Evolutionary conservation across 2,113 vertebrate genomes (phyloP), one percentile per base, ranked within the genome.

Genomic region (Lagenorhynchus albirostris): DNA sequence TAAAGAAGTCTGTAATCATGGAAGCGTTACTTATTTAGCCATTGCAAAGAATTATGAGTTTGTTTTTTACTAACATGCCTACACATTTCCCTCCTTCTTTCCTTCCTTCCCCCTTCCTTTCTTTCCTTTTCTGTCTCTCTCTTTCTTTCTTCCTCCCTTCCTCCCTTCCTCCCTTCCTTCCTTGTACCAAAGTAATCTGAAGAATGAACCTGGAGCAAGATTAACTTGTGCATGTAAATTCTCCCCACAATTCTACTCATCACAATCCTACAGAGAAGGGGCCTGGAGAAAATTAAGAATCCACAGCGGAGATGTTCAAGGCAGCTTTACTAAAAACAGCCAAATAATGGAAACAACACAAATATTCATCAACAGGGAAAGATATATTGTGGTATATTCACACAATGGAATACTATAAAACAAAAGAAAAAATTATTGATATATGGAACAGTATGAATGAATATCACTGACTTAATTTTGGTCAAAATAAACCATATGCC

Each of bases 1-100:
- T 58, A 80, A 94, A 83, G 44, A 77, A 89, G 73, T 87, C 91
- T 96, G 38, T 95, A 85, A 92, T 94, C 18, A 20, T 70, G 44
- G 18, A 85, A 88, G 55, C 38, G 23, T 93, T 91, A 44, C 65
- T 84, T 81, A 81, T 5, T 94, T 81, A 89, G 82, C 21, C 74
- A 89, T 17, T 89, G 50, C 65, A 73, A 67, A 62, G 15, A 95
- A 93, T 89, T 86, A 79, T 3, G 29, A 88, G 60, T 58, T 73
- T 82, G 31, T 86, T 96, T 93, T 93, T 55, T 63, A 67, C 9
- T 53, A 85, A 84, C 76, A 68, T 79, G 77, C 44, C 53, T 84
- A 25, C n/a, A 47, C 41, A 74, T 62, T 84, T 58, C 74, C 63
- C 38, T 76, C 36, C 8, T 15, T 23, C 21, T 17, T 36, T 14